Evolutionary conservation across 2,113 vertebrate species (phyloP), one percentile per base, ranked within the genome.

Genomic region (Enhydra lutris): DNA sequence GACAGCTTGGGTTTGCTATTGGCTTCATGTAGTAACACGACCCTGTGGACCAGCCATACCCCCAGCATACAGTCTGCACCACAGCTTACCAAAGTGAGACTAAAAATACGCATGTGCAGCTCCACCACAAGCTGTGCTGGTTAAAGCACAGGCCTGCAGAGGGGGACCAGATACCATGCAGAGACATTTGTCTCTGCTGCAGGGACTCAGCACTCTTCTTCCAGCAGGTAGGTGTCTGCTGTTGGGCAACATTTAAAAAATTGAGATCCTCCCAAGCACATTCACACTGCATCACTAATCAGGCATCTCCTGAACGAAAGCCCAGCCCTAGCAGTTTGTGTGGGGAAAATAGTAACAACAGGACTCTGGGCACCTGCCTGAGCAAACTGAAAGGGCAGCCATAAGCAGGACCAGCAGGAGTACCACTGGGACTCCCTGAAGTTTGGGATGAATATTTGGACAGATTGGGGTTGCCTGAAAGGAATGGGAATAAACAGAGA

Each of bases 211-310:
- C 11, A 0, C 36, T 67, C 65, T 21, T 71, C 89, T 69, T n/a
- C 36, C 1, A 0, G 1, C 21, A 73, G 57, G 76, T 34, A 7
- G 15, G 42, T 26, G 36, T n/a, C 61, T 18, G 55, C 10, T 3
- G 0, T 5, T 79, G 50, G 21, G 9, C 47, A 18, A 9, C 45
- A 8, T 14, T 45, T 42, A 11, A 65, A 85, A 61, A 63, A 65
- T 55, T 42, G 9, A 45, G 42, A 45, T 20, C 45, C 23, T 82
- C 1, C 59, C 2, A 0, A 50, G 34, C 73, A 71, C 61, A n/a
- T 6, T 23, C 50, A 55, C 47, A 6, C 78, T n/a, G 4, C 78
- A 52, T 76, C 73, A 21, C 31, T 39, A 42, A 39, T 79, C 47
- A 79, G 59, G 65, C 63, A 12, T 78, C 45, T 87, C 50, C 1